Conservation (phyloP, 1,140 invertebrate species). For the Drosophila leontia region DNA sequence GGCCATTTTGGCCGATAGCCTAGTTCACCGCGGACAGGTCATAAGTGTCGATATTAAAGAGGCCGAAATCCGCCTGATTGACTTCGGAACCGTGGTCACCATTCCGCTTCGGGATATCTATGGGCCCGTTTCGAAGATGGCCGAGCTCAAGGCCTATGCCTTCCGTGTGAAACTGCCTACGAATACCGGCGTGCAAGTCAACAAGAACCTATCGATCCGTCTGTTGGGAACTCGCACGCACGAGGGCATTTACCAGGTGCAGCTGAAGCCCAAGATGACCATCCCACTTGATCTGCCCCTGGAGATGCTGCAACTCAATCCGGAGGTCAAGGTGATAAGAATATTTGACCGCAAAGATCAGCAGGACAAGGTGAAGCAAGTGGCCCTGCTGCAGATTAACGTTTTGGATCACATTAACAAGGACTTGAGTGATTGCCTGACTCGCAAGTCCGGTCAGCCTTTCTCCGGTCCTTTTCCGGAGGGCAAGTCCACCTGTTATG, state of each 20-base stretch:
- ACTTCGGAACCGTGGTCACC: constrained; percentile 18
- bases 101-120: constrained; percentile 26
- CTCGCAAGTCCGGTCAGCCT: not conserved
- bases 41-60: constrained; percentile 5
- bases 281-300: constrained; percentile 48
- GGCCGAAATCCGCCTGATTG: constrained; percentile 45
- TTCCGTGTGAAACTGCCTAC: constrained; percentile 41
- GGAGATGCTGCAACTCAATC: constrained; percentile 31
- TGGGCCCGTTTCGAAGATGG: constrained; percentile 20
- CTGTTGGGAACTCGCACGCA: constrained; percentile 30
- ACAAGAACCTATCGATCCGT: constrained; percentile 40
- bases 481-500: constrained; percentile 4
- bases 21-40: constrained; percentile 33
- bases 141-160: constrained; percentile 37
- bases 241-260: constrained; percentile 44
- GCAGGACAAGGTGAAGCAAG: constrained; percentile 16
- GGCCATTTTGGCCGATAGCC: not conserved
- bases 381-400: constrained; percentile 49
- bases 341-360: constrained; percentile 9
- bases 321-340: constrained; percentile 33
- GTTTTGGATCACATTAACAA: constrained; percentile 32
- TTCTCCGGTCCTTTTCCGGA: constrained; percentile 23
- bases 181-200: constrained; percentile 37
- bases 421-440: constrained; percentile 32
- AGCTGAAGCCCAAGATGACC: constrained; percentile 45